phyloP scores from a whole-genome alignment of 1,140 invertebrate genomes.

The Araneus ventricosus region DNA sequence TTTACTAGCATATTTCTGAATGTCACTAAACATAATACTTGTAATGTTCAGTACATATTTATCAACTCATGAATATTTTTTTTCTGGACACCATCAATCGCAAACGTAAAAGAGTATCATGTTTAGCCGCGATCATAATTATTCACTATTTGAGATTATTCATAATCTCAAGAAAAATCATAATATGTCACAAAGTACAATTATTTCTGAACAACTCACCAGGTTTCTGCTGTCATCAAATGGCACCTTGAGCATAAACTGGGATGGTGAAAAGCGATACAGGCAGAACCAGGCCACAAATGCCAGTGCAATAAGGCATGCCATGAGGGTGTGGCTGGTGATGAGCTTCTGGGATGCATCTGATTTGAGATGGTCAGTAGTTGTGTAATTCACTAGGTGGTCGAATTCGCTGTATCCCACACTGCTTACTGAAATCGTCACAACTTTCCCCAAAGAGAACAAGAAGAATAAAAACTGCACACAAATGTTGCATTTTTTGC shows the following conservation, averaged over 20 bases:
- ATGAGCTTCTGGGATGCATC: neutral
- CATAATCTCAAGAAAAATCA: too few species aligned
- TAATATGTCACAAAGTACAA: too few species aligned
- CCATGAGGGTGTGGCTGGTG: neutral
- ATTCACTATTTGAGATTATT: too few species aligned
- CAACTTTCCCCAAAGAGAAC: neutral
- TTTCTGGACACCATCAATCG: too few species aligned
- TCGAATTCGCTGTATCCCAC: neutral
- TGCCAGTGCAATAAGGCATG: neutral
- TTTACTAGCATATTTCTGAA: too few species aligned
- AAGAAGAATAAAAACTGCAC: neutral
- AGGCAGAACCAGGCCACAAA: neutral
- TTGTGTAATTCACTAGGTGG: neutral
- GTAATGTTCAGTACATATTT: too few species aligned
- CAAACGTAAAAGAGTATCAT: too few species aligned
- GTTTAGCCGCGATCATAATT: too few species aligned
- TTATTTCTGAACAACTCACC: neutral
- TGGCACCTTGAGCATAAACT: neutral
- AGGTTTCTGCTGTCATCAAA: neutral
- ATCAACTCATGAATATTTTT: too few species aligned
- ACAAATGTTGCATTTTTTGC: neutral
- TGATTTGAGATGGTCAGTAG: neutral
- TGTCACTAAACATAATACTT: too few species aligned
- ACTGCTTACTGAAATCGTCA: neutral
- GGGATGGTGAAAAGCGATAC: neutral